Evolutionary conservation across 2,113 vertebrate genomes (phyloP).

Genomic region (Trachemys scripta): DNA sequence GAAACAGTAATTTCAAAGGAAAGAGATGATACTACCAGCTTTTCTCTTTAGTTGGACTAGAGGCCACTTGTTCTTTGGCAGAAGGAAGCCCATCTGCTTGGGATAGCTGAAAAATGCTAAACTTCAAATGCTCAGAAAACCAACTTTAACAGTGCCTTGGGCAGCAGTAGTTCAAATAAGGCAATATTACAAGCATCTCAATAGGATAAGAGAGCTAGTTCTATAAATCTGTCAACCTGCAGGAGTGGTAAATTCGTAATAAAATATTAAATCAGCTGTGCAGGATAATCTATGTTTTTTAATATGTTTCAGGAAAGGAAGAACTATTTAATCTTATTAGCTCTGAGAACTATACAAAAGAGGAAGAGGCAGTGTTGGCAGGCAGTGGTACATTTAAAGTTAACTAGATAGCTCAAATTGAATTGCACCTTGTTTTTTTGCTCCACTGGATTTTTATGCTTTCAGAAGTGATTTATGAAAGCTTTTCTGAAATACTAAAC

Average conservation of each 20-base stretch:
- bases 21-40: not conserved
- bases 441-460: not conserved
- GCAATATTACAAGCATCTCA: not conserved
- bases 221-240: not conserved
- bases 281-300: slow-evolving; percentile 8
- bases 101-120: slow-evolving; percentile 16
- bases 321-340: not conserved
- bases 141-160: not conserved
- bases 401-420: not conserved
- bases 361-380: not conserved
- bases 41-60: not conserved
- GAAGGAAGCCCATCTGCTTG: not conserved
- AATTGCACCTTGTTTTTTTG: not conserved
- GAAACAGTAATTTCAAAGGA: slow-evolving; percentile 61
- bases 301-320: not conserved
- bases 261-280: slow-evolving; percentile 26
- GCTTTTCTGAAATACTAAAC: not conserved
- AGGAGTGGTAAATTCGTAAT: not conserved
- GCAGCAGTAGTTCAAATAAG: not conserved
- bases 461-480: slow-evolving; percentile 10
- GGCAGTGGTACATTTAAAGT: not conserved
- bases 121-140: slow-evolving; percentile 10
- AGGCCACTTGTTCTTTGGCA: not conserved
- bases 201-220: slow-evolving; percentile 12
- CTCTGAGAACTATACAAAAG: not conserved